These are phyloP conservation scores for Eurytoma californica DNA, from an alignment of 2,888 invertebrate species.

Conservation along the genomic window DNA sequence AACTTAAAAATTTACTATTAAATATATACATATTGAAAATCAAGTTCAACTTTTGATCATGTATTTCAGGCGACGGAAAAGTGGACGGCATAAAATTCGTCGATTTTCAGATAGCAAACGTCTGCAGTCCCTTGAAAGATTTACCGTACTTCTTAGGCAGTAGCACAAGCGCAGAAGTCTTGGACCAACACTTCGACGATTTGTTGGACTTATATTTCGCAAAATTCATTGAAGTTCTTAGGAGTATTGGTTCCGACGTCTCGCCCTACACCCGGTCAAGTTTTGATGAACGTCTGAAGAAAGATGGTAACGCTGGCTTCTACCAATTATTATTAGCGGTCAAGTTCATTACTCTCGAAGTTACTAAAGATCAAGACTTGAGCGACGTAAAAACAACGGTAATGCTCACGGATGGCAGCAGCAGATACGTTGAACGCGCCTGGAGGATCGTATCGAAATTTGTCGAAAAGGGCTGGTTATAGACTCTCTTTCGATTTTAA, in stretches of 20 bases:
- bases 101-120: constrained; percentile 78
- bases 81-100: constrained; percentile 77
- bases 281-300: constrained; percentile 61
- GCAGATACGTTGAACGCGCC: constrained; percentile 11
- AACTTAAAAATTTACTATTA: no score
- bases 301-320: constrained; percentile 61
- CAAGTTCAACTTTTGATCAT: no score
- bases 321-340: constrained; percentile 59
- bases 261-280: constrained; percentile 59
- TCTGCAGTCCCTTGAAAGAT: constrained; percentile 77
- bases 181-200: constrained; percentile 75
- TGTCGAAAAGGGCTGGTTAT: constrained; percentile 1
- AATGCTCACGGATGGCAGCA: neutral
- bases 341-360: constrained; percentile 48
- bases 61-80: constrained; percentile 59
- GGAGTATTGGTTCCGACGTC: constrained; percentile 72
- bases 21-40: no score
- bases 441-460: constrained; percentile 22
- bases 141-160: constrained; percentile 78
- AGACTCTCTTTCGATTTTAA: neutral
- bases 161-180: constrained; percentile 74
- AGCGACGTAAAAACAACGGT: constrained; percentile 61
- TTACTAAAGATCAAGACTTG: constrained; percentile 41
- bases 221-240: constrained; percentile 74
- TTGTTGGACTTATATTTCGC: constrained; percentile 77